Evolutionary conservation across 2,888 invertebrate genomes (phyloP), one percentile per base, ranked within the genome.

Genomic region (Hypsopygia costalis): DNA sequence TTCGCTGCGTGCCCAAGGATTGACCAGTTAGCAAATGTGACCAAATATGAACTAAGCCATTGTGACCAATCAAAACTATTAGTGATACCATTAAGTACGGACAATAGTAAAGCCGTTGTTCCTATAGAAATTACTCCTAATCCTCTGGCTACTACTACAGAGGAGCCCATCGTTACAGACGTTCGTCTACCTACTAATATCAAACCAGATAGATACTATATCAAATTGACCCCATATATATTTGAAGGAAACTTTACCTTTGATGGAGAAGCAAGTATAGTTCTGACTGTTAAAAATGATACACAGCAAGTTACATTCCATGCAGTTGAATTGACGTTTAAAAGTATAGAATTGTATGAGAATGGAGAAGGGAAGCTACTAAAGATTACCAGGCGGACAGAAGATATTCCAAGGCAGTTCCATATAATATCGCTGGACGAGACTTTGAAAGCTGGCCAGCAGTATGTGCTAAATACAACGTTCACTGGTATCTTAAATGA

Each of bases 241-340:
- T 87, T 83, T 60, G 92, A 92, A 62, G 92, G 92, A 1, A 95
- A 95, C 66, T 96, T 95, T 55, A 95, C 94, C 8, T 95, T 95
- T 64, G 86, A 92, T 47, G 96, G 96, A 29, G 91, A 91, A 73
- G 91, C 93, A 1, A 90, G 90, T 56, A 92, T 94, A 47, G 60
- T 89, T 10, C 65, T 96, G 35, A 87, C 91, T 43, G 92, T 93
- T 1, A 81, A 90, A 9, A 88, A 91, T 49, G 87, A 90, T 35
- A 92, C 93, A 6, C 86, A 90, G 36, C 92, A 93, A 67, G 90
- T 97, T 9, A 94, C 93, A 0, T 89, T 97, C 49, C 96, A 97
- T 66, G 92, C 93, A 5, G 91, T 92, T 27, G 93, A 94, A 50
- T 81, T 97, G 50, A 86, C 81, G 34, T 92, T 96, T 46, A 85